Base-by-base conservation (phyloP, 2,113 vertebrate species). In the Anhinga rufa region DNA sequence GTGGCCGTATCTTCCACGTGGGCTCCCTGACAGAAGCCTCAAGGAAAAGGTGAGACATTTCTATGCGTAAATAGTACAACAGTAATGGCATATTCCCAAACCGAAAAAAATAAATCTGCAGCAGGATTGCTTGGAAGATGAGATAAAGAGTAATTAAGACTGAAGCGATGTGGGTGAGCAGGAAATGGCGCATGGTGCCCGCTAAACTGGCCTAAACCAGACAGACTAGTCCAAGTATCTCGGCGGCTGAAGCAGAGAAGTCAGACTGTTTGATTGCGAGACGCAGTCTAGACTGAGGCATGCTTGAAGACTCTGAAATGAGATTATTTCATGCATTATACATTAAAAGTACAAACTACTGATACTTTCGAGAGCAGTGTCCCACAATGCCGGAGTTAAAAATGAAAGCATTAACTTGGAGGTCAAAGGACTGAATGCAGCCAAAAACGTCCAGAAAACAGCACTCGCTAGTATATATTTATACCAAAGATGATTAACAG, bases 281-380 rank as follows among this genome's bases (percentile, higher is more conserved):
- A 85, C 4, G 10, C 57, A 54, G 87, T 40, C 90, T 82, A 72
- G 92, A 85, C 75, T 62, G 70, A 86, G 70, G 42, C 76, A 80
- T 26, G 82, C 64, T 36, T 17, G 4, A 12, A 3, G 40, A 65
- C 81, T 89, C 86, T 49, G 60, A 90, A 88, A 88, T 54, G 14
- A 88, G 54, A 74, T 44, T 7, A 66, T 77, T 86, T 77, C 46
- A 57, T 88, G 85, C 68, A 83, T 94, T 94, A 88, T 60, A 78
- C 82, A 92, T 34, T 51, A 44, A 15, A 93, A 95, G 12, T 42
- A 72, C 66, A 62, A 91, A 86, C 49, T 82, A 26, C 18, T 42
- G 71, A 54, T 32, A 29, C 12, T 26, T 74, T 70, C 54, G 49
- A 86, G 71, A 83, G 51, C 14, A 32, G 14, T 0, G 38, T 28